Conservation (phyloP, 2,888 invertebrate genomes). For the Therioaphis trifolii region DNA sequence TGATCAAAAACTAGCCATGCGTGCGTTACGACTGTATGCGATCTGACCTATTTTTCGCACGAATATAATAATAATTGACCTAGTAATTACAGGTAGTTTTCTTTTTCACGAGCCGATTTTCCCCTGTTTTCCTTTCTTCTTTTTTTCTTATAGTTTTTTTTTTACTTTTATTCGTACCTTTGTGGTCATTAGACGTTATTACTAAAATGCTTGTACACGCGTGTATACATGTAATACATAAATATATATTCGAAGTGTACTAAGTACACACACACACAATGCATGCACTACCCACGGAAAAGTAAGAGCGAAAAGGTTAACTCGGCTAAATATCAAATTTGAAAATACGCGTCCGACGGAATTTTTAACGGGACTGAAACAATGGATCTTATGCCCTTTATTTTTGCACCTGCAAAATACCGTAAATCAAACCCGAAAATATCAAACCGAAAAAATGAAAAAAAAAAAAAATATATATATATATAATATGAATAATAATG, state of each 20-base stretch:
- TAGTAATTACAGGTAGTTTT: conserved; percentile 41
- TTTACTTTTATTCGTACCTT: background rate
- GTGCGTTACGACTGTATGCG: background rate
- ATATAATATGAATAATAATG: no score
- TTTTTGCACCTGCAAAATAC: background rate
- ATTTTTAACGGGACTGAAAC: background rate
- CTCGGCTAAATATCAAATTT: conserved; percentile 39
- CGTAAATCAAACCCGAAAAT: background rate
- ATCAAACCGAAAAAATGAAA: background rate
- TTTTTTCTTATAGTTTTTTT: background rate
- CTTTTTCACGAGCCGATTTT: conserved; percentile 9
- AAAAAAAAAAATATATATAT: no score
- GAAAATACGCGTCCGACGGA: conserved; percentile 20
- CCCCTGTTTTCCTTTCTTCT: background rate
- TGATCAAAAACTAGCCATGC: background rate
- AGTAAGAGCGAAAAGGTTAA: conserved; percentile 43
- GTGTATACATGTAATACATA: background rate
- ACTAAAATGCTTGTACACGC: background rate
- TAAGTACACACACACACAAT: no score
- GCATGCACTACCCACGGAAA: background rate
- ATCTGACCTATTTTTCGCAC: conserved; percentile 16
- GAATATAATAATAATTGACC: conserved; percentile 34
- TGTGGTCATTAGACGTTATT: conserved; percentile 20
- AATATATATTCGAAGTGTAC: no score
- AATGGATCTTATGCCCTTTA: background rate